phyloP scores from a whole-genome alignment of 2,113 vertebrate species.

The Vulpes vulpes region DNA sequence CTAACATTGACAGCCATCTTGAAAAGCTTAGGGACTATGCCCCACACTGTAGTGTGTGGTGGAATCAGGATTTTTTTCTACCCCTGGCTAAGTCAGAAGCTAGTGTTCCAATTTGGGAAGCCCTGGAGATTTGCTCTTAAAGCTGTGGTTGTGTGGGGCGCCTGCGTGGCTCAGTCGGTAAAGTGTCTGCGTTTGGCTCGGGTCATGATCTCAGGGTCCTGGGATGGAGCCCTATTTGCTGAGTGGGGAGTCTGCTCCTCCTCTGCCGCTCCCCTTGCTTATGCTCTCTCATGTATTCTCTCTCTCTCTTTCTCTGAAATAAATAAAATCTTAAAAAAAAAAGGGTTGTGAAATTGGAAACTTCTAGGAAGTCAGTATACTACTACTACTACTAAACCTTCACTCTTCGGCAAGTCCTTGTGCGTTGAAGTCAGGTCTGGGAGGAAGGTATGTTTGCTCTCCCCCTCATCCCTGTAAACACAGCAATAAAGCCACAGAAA shows the following conservation, averaged over 20 bases:
- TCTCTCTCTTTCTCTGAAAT: too few relatives aligned
- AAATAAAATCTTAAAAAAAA: too few relatives aligned
- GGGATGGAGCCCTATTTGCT: too few relatives aligned
- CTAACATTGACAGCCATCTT: accelerated
- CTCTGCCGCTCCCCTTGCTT: too few relatives aligned
- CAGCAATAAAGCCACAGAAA: accelerated
- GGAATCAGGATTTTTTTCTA: neutral
- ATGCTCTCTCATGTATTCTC: too few relatives aligned
- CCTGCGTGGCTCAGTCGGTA: too few relatives aligned
- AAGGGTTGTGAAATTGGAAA: neutral
- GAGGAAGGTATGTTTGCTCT: neutral
- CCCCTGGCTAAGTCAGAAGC: neutral
- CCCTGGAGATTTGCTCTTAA: neutral
- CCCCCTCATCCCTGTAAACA: too few relatives aligned
- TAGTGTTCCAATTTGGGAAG: neutral
- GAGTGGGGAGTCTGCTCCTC: too few relatives aligned
- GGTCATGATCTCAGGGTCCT: too few relatives aligned
- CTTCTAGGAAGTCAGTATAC: neutral
- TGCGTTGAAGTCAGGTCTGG: neutral
- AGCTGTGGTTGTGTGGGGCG: too few relatives aligned
- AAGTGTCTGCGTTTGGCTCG: too few relatives aligned
- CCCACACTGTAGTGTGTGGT: neutral
- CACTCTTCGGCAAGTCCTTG: neutral
- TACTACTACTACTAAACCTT: neutral
- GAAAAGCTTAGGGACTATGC: neutral